Percentiles rank a stretch among this genome's conserved stretches.
These are phyloP conservation scores for Etheostoma perlongum DNA, from an alignment of 2,797 vertebrate species.

Conservation along the genomic window DNA sequence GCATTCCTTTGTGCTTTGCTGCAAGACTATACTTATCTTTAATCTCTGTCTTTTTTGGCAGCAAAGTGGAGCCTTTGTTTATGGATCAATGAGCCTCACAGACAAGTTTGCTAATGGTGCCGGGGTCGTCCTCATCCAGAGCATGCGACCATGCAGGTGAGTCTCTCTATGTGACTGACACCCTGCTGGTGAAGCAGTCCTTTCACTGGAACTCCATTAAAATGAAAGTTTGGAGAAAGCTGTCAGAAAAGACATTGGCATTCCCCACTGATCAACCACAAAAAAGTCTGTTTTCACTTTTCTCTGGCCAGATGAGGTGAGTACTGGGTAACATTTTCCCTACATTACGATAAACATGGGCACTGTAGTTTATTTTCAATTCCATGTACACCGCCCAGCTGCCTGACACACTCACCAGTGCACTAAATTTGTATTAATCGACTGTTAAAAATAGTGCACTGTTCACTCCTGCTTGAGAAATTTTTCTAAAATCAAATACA, in stretches of 20 bases:
- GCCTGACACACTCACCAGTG: too few relatives aligned
- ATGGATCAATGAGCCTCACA: constrained; percentile 92
- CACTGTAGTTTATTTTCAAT: too few relatives aligned
- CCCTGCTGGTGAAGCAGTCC: background rate
- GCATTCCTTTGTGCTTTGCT: background rate
- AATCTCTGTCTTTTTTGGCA: constrained; percentile 59
- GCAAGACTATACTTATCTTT: background rate
- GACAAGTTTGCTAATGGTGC: constrained; percentile 93
- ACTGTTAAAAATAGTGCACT: too few relatives aligned
- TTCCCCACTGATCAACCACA: constrained; percentile 1
- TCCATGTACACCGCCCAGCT: too few relatives aligned
- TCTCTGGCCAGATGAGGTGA: background rate
- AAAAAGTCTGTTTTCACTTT: background rate
- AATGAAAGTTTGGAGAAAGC: background rate
- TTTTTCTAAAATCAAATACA: too few relatives aligned
- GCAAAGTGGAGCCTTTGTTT: constrained; percentile 93
- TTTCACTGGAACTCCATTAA: background rate
- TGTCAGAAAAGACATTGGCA: background rate
- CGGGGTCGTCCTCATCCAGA: constrained; percentile 89
- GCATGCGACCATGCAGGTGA: constrained; percentile 89
- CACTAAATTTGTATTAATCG: too few relatives aligned
- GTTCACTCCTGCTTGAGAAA: too few relatives aligned
- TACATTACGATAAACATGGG: too few relatives aligned
- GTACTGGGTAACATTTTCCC: too few relatives aligned
- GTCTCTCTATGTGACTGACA: constrained; percentile 6